Evolutionary conservation across 2,797 vertebrate genomes (phyloP).

Genomic region (Neostethus bicornis): DNA sequence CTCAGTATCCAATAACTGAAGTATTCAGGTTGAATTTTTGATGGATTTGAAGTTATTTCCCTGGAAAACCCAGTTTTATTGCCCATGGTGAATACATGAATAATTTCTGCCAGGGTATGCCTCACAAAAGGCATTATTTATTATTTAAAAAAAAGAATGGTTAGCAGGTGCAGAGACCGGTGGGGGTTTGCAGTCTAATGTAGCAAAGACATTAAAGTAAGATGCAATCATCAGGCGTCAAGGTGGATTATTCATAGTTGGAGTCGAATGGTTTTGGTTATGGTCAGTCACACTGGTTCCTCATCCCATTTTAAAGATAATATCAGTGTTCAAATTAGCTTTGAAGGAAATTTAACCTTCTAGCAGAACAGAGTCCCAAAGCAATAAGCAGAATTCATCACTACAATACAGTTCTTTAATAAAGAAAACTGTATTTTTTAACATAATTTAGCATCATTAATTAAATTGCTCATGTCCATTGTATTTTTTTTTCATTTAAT

Average conservation of each 20-base stretch:
- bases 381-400: slow-evolving; percentile 4
- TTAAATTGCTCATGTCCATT: slow-evolving; percentile 20
- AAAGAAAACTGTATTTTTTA: slow-evolving; percentile 12
- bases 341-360: slow-evolving; percentile 22
- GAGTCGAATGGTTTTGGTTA: slow-evolving; percentile 21
- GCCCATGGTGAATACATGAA: slow-evolving; percentile 1
- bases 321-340: slow-evolving; percentile 48
- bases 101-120: slow-evolving; percentile 4
- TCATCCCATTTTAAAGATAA: slow-evolving; percentile 32
- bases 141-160: background rate
- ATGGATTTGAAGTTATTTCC: slow-evolving; percentile 33
- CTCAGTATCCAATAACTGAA: background rate
- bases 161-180: background rate
- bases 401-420: slow-evolving; percentile 31
- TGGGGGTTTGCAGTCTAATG: background rate
- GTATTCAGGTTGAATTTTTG: slow-evolving; percentile 1
- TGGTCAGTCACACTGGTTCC: slow-evolving; percentile 18
- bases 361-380: slow-evolving; percentile 29
- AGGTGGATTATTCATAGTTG: slow-evolving; percentile 30
- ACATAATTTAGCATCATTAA: slow-evolving; percentile 6
- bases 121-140: slow-evolving; percentile 3
- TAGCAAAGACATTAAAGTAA: slow-evolving; percentile 10
- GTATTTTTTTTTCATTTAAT: slow-evolving; percentile 3
- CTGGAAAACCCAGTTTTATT: slow-evolving; percentile 22
- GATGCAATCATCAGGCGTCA: slow-evolving; percentile 10